phyloP scores from a whole-genome alignment of 1,140 invertebrate genomes.

The Rhyzopertha dominica region DNA sequence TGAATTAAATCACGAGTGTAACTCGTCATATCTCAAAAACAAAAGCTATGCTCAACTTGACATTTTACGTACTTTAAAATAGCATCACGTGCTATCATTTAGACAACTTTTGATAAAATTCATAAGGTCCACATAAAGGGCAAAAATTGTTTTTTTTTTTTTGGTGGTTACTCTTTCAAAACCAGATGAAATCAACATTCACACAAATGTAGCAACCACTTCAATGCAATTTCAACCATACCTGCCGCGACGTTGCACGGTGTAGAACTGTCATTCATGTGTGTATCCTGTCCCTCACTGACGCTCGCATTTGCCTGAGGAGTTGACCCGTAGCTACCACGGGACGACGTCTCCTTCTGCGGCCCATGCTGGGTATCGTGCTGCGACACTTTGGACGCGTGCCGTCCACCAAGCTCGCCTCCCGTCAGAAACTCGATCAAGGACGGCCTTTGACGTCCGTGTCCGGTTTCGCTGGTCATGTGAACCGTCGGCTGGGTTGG shows the following conservation, averaged over 20 bases:
- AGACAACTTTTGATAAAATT: too few species aligned
- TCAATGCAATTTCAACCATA: too few species aligned
- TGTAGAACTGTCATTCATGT: constrained; percentile 22
- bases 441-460: constrained; percentile 58
- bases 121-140: too few species aligned
- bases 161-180: too few species aligned
- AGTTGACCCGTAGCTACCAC: constrained; percentile 50
- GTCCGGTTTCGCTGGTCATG: constrained; percentile 48
- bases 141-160: too few species aligned
- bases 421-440: constrained; percentile 66
- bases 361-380: constrained; percentile 17
- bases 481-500: constrained; percentile 35
- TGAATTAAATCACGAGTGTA: too few species aligned
- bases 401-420: constrained; percentile 41
- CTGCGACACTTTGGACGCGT: constrained; percentile 18
- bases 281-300: constrained; percentile 18
- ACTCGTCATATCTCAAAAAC: too few species aligned
- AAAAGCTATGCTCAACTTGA: too few species aligned
- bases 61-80: too few species aligned
- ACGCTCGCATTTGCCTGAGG: constrained; percentile 46
- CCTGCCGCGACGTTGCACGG: constrained; percentile 26
- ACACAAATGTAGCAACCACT: too few species aligned
- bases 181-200: too few species aligned
- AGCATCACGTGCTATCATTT: too few species aligned
- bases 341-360: constrained; percentile 54